Conservation (phyloP, 2,797 vertebrate genomes). For the Gadopsis marmoratus region DNA sequence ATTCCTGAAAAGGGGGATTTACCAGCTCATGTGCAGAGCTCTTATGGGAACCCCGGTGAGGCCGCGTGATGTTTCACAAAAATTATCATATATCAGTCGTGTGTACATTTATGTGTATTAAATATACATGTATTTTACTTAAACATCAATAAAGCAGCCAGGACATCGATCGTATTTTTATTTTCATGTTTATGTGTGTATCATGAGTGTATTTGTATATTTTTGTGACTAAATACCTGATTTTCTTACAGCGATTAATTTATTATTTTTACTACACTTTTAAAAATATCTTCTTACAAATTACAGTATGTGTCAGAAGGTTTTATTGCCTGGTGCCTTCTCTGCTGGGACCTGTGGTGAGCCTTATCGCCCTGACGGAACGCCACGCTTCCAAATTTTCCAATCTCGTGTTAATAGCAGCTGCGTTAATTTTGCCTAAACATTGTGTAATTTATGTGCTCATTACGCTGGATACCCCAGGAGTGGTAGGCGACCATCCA, state of each 20-base stretch:
- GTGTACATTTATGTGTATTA: background rate
- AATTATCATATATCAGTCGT: background rate
- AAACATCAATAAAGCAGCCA: background rate
- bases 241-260: background rate
- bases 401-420: slow-evolving; percentile 27
- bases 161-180: background rate
- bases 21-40: background rate
- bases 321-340: background rate
- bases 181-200: background rate
- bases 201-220: background rate
- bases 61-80: background rate
- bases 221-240: background rate
- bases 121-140: too few relatives aligned
- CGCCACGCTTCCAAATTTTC: slow-evolving; percentile 12
- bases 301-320: fast-evolving
- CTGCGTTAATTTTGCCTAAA: slow-evolving; percentile 55
- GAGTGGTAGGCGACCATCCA: slow-evolving; percentile 71
- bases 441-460: slow-evolving; percentile 63
- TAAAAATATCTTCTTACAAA: background rate
- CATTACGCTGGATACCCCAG: slow-evolving; percentile 60
- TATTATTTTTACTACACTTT: background rate
- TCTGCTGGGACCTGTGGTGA: slow-evolving; percentile 7
- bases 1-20: slow-evolving; percentile 46
- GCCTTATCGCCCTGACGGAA: background rate
- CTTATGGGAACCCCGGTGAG: background rate